phyloP scores from a whole-genome alignment of 2,797 vertebrate species.

The Rallus crepitans region DNA sequence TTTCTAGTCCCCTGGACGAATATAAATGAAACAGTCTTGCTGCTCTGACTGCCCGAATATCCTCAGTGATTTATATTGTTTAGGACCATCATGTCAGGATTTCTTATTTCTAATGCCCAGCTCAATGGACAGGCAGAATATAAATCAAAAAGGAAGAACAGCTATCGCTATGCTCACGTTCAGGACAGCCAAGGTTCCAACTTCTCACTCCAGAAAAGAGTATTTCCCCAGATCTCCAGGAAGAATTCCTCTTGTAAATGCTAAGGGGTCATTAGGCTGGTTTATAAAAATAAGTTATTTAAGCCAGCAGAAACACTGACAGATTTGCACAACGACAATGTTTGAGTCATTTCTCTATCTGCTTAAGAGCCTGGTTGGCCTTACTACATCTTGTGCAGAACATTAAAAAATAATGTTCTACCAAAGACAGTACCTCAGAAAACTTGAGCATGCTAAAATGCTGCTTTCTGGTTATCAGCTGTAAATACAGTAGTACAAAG shows the following conservation, averaged over 20 bases:
- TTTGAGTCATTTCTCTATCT: not conserved
- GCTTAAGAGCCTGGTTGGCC: not conserved
- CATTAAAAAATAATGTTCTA: not conserved
- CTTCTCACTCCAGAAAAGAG: not conserved
- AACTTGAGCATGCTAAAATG: not conserved
- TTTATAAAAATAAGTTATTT: not conserved
- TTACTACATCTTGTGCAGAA: not conserved
- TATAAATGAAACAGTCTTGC: not conserved
- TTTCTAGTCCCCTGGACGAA: not conserved
- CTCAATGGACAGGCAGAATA: not conserved
- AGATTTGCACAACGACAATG: not conserved
- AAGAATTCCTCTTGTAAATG: not conserved
- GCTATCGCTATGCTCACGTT: not conserved
- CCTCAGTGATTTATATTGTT: not conserved
- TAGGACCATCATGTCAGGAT: not conserved
- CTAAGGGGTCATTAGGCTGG: not conserved
- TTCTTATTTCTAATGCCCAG: not conserved
- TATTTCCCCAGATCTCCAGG: not conserved
- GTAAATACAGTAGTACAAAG: not conserved
- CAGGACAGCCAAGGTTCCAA: not conserved
- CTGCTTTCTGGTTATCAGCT: not conserved
- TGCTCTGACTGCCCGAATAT: not conserved
- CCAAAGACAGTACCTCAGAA: not conserved
- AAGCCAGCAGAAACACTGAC: not conserved
- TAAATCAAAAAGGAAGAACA: not conserved